Evolutionary conservation across 1,140 invertebrate genomes (phyloP).

Genomic region (Amyelois transitella): DNA sequence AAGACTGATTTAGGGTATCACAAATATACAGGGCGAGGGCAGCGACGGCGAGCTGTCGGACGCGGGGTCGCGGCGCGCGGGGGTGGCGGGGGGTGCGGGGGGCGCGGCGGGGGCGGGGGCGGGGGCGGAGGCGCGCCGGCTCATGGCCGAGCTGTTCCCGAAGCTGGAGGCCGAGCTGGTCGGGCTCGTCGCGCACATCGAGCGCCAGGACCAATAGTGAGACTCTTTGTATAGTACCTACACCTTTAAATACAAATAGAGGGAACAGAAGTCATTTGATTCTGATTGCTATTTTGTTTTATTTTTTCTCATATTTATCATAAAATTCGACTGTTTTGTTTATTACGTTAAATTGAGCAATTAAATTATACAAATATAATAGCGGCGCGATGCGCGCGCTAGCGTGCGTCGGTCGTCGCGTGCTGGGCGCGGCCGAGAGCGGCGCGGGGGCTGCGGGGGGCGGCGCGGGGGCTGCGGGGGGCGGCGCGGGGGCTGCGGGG

Average conservation of each 20-base stretch:
- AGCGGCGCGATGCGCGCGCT: slow-evolving; percentile 94
- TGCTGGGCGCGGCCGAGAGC: slow-evolving; percentile 78
- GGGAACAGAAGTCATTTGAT: neutral
- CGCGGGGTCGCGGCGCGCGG: slow-evolving; percentile 35
- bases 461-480: slow-evolving; percentile 79
- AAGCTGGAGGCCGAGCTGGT: slow-evolving; percentile 90
- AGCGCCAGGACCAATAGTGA: slow-evolving; percentile 92
- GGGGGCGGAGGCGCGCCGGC: slow-evolving; percentile 82
- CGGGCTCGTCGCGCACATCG: slow-evolving; percentile 88
- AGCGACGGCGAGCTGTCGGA: slow-evolving; percentile 42
- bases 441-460: neutral
- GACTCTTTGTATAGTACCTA: too few species aligned
- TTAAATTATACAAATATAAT: neutral
- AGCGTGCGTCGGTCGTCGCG: slow-evolving; percentile 48
- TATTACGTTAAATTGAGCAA: too few species aligned
- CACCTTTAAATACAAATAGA: neutral
- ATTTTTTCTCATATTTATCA: too few species aligned
- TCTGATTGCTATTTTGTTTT: too few species aligned
- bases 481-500: slow-evolving; percentile 85
- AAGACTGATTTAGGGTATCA: too few species aligned
- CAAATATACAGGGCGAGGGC: slow-evolving; percentile 26
- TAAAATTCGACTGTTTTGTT: neutral
- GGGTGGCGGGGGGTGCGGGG: slow-evolving; percentile 75
- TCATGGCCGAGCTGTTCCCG: slow-evolving; percentile 92
- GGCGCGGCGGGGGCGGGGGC: slow-evolving; percentile 75